Evolutionary conservation across 2,797 vertebrate species (phyloP), one percentile per base, ranked within the genome.

Genomic region (Malacoctenus gilli): DNA sequence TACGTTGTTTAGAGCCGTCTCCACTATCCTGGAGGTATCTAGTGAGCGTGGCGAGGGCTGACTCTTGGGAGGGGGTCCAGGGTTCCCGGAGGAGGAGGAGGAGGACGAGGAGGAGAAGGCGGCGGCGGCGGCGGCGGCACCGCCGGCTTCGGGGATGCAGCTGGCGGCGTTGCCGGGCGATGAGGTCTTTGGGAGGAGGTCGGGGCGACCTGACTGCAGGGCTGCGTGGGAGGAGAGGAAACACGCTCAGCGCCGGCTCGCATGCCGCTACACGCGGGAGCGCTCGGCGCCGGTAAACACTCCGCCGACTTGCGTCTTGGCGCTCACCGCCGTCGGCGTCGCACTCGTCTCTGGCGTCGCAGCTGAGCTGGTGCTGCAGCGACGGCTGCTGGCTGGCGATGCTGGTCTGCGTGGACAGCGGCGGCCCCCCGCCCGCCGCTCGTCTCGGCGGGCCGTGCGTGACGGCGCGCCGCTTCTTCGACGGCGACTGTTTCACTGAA

Each of bases 401-500:
- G 64, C 67, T 67, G 69, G 81, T 75, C 59, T 91, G 92, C 78
- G 87, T 80, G 66, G 56, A 87, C 21, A 71, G n/a, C 38, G 32
- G n/a, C 18, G 65, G 69, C 12, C 72, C 80, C 13, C 68, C 25
- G 14, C 40, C 62, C 1, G 85, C 70, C 5, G 84, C 57, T 74
- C 92, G 91, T 69, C 90, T 91, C 25, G 88, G 70, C 15, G 88
- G 88, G 35, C 86, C 77, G 0, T 87, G 68, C 0, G 69, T 21
- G 18, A 91, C 80, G 1, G 88, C 87, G 5, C 95, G 94, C 37
- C 89, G 93, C 87, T 96, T 98, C 89, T 98, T 98, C 2, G 91
- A 92, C 0, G 95, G 95, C 28, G 95, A 97, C 0, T 87, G 77
- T 67, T 94, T 98, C 11, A 92, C 96, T 98, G 40, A 28, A 28